Percentiles rank a stretch among this genome's conserved stretches.
Conservation (phyloP, 2,113 vertebrate species). For the Phaethon lepturus region DNA sequence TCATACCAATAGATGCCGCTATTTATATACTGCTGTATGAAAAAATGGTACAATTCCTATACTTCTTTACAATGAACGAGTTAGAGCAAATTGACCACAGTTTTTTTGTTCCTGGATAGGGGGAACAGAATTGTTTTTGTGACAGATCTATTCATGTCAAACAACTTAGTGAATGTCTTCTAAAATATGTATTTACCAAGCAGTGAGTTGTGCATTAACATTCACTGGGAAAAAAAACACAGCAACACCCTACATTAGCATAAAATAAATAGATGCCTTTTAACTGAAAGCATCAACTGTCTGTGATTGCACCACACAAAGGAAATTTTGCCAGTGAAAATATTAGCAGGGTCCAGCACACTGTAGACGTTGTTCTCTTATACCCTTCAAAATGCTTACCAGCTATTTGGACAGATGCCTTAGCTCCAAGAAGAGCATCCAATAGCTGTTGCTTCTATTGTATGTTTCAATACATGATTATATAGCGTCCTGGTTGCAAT, state of each 20-base stretch:
- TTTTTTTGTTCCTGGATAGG: neutral
- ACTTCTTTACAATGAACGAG: neutral
- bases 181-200: neutral
- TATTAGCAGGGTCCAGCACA: neutral
- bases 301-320: neutral
- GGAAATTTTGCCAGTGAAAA: neutral
- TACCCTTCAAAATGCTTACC: neutral
- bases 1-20: neutral
- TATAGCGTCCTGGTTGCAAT: neutral
- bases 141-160: neutral
- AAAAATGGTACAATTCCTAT: neutral
- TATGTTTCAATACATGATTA: neutral
- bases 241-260: neutral
- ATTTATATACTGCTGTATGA: neutral
- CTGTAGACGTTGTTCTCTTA: neutral
- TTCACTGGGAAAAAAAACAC: neutral
- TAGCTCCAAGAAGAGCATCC: fast-evolving
- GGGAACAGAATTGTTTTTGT: neutral
- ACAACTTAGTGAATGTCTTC: fast-evolving
- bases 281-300: neutral
- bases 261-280: constrained; percentile 5
- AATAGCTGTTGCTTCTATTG: neutral
- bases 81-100: neutral
- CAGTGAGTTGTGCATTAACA: neutral
- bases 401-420: neutral